Evolutionary conservation across 2,888 invertebrate genomes (phyloP).

Genomic region (Merodon equestris): DNA sequence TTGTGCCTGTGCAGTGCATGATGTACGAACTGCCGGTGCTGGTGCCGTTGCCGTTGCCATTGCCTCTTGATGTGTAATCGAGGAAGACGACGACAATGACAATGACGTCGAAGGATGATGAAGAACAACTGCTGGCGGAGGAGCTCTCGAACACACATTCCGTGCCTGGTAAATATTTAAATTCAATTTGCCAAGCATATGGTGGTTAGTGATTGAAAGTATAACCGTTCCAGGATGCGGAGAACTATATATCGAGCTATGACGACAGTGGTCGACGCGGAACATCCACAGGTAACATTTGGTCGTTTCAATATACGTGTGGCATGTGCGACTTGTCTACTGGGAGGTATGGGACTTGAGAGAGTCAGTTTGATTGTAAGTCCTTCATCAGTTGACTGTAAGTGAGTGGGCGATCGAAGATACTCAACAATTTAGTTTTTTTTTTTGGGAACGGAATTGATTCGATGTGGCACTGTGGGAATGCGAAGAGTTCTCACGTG

Average conservation of each 20-base stretch:
- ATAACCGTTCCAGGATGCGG: slow-evolving; percentile 41
- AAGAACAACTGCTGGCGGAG: neutral
- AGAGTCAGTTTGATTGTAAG: slow-evolving; percentile 21
- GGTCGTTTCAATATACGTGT: slow-evolving; percentile 4
- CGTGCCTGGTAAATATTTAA: slow-evolving; percentile 67
- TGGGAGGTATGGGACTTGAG: slow-evolving; percentile 32
- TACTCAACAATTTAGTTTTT: slow-evolving; percentile 50
- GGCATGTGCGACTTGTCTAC: no score
- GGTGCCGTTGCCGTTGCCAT: no score
- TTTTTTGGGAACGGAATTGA: slow-evolving; percentile 17
- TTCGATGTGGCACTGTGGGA: slow-evolving; percentile 15
- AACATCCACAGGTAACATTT: slow-evolving; percentile 36
- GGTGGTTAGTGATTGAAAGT: slow-evolving; percentile 66
- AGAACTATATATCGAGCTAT: no score
- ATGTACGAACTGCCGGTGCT: neutral
- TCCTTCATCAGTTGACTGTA: slow-evolving; percentile 28
- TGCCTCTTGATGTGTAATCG: slow-evolving; percentile 37
- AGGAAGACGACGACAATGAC: slow-evolving; percentile 1
- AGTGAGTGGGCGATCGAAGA: slow-evolving; percentile 19
- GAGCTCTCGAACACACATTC: slow-evolving; percentile 6
- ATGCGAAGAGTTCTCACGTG: neutral
- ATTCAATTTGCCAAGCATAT: slow-evolving; percentile 66
- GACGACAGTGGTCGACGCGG: slow-evolving; percentile 6
- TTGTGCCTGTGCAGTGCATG: slow-evolving; percentile 29
- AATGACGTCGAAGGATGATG: slow-evolving; percentile 4